Conservation (phyloP, 2,113 vertebrate species). For the Hipposideros armiger region DNA sequence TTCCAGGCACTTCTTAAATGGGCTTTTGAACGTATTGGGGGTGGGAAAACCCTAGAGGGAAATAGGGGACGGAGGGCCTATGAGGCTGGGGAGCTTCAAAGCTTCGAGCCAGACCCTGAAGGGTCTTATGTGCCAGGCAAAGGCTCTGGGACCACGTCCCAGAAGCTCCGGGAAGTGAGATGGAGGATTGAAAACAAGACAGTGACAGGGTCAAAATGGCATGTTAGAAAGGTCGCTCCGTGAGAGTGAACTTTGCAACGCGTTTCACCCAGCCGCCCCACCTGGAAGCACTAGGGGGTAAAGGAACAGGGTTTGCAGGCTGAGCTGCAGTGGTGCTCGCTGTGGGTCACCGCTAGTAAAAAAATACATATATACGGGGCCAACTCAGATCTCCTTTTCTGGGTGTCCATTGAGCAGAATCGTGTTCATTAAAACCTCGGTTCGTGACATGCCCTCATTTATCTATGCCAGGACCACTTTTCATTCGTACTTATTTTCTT, state of each 20-base stretch:
- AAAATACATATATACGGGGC: too few species aligned
- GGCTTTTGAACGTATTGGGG: neutral
- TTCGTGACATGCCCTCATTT: neutral
- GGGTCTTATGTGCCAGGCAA: neutral
- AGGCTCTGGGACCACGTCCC: neutral
- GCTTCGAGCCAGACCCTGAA: neutral
- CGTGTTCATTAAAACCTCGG: neutral
- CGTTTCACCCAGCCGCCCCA: neutral
- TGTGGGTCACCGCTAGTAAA: neutral
- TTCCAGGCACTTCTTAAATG: too few species aligned
- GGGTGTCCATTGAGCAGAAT: neutral
- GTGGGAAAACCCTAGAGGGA: accelerated
- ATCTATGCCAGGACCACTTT: neutral
- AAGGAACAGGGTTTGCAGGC: neutral
- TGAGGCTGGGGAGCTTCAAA: neutral
- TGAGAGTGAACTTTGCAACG: conserved; percentile 40
- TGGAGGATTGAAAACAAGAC: neutral
- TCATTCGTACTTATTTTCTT: neutral
- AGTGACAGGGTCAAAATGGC: conserved; percentile 33
- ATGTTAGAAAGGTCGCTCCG: neutral
- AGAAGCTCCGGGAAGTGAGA: neutral
- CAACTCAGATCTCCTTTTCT: neutral
- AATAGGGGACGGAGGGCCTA: accelerated
- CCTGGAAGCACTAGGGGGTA: neutral
- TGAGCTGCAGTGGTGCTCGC: neutral